A percentile compares a stretch with the other conserved stretches of the same genome.
Conservation (phyloP, 2,797 vertebrate genomes). For the Valencia hispanica region DNA sequence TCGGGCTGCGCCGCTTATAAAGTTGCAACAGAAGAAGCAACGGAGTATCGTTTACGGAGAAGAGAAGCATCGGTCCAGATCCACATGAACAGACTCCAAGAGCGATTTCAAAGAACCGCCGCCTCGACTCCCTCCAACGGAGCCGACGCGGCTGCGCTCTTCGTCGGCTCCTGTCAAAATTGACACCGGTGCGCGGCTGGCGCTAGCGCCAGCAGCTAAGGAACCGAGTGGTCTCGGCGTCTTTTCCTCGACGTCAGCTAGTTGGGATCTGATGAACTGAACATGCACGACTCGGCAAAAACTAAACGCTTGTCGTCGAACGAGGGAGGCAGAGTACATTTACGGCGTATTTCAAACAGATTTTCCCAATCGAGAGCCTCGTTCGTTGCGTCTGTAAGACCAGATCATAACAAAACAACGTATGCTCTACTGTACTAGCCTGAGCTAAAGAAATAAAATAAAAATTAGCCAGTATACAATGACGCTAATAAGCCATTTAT, state of each 20-base stretch:
- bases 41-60: neutral
- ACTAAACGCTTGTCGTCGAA: neutral
- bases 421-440: slow-evolving; percentile 66
- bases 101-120: slow-evolving; percentile 28
- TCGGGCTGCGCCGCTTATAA: slow-evolving; percentile 55
- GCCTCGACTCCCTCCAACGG: slow-evolving; percentile 33
- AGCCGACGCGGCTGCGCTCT: slow-evolving; percentile 57
- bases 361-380: slow-evolving; percentile 3
- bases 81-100: neutral
- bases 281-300: neutral
- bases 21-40: slow-evolving; percentile 30
- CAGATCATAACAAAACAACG: slow-evolving; percentile 74
- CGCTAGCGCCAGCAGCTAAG: slow-evolving; percentile 67
- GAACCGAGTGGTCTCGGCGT: slow-evolving; percentile 42
- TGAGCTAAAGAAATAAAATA: slow-evolving; percentile 63
- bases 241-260: slow-evolving; percentile 47
- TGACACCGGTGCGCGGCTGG: slow-evolving; percentile 74
- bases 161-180: slow-evolving; percentile 80
- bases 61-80: neutral
- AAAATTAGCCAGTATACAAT: slow-evolving; percentile 42
- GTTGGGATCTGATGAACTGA: slow-evolving; percentile 26
- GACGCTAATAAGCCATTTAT: slow-evolving; percentile 12
- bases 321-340: neutral
- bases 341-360: neutral
- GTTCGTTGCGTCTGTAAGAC: slow-evolving; percentile 27